Base-by-base conservation (phyloP, 2,113 vertebrate species). In the Zapornia atra region DNA sequence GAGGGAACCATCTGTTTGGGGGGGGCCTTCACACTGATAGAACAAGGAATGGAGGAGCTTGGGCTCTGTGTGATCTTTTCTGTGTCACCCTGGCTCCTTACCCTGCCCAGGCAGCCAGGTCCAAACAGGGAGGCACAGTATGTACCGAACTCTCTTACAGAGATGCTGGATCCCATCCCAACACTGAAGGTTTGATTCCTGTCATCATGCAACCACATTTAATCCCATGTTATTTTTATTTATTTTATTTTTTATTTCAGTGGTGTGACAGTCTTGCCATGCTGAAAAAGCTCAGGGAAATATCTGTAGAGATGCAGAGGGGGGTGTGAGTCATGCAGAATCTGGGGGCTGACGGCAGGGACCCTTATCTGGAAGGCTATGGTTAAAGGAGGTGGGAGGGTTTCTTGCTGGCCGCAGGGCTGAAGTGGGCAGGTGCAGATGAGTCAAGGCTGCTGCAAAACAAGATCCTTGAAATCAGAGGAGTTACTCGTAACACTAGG, bases 371-470 rank as follows among this genome's bases (percentile, higher is more conserved):
- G 70, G 26, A 93, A 78, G 60, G 64, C 48, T 94, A 68, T n/a
- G 65, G 88, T 87, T 79, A 60, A 70, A 70, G 33, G 54, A 79
- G 42, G 92, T 93, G n/a, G 86, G 66, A 79, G 63, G 40, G 54
- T 84, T 86, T 92, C 80, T 86, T 44, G 54, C 44, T 54, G 73
- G 59, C 86, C 81, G 53, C 81, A 59, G 66, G 61, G 66, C 69
- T 80, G 42, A 44, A 82, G 86, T 94, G 73, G 96, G 94, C 59
- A 94, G 91, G 78, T 88, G 65, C 84, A 59, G 42, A 73, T 88
- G 92, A 75, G 60, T 86, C 68, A 92, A 95, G 56, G 48, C 40
- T 78, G 34, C 29, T 71, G 73, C 69, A 86, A 88, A 90, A 82
- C 36, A 89, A 22, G 57, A 3, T 48, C 34, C 88, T 44, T 42